Evolutionary conservation across 2,888 invertebrate species (phyloP), one percentile per base, ranked within the genome.

Genomic region (Polylopha cassiicola): DNA sequence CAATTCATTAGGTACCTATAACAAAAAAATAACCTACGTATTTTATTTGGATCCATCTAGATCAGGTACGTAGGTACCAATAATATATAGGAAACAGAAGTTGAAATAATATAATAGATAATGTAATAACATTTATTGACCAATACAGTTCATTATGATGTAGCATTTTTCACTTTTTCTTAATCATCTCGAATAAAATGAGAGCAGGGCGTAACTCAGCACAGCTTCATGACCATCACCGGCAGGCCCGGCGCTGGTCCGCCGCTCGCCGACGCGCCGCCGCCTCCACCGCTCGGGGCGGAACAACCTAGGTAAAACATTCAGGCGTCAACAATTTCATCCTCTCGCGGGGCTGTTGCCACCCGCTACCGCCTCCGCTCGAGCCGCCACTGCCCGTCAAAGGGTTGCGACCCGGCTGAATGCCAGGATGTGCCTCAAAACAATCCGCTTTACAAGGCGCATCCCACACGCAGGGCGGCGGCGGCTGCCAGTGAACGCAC

Each of bases 361-460:
- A n/a, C n/a, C 33, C 9, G 39, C 28, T 26, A 18, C 18, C 26
- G n/a, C 36, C 32, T n/a, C 39, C 30, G 15, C 26, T 20, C 6
- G 30, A 9, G n/a, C 37, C 34, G 28, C 17, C 30, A 23, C 23
- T 41, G 20, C 32, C 36, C 14, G 39, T 38, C 20, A 67, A 46
- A 3, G 55, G 62, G 43, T 76, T 78, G 28, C 70, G 68, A 24
- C 73, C 73, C 4, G 73, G 73, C 42, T 67, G 70, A 26, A 72
- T 65, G 15, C 67, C 69, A 13, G 65, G 64, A 2, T 53, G 69
- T 17, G 77, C 59, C 47, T 80, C 78, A 33, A 80, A 81, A 58
- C 80, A 80, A 50, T 80, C 81, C 1, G 81, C 81, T 60, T 77
- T 80, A 50, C 81, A 84, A 31, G 82, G 81, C 27, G 63, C 59